These are phyloP conservation scores for Homarus americanus DNA, from an alignment of 1,140 invertebrate species.

Conservation along the genomic window DNA sequence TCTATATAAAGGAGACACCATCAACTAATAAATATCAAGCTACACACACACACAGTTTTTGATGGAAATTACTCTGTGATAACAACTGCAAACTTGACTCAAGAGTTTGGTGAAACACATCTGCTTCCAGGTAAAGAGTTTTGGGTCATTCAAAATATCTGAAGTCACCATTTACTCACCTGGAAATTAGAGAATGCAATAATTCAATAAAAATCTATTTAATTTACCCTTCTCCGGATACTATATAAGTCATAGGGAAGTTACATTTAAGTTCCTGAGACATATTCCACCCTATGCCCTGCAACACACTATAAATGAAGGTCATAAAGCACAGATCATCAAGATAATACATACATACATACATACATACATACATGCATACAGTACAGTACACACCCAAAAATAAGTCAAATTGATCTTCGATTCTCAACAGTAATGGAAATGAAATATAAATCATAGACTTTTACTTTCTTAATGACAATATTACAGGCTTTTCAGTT, in stretches of 20 bases:
- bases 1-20: not conserved
- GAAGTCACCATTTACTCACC: too few relatives aligned
- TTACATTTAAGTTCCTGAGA: conserved; percentile 1
- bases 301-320: not conserved
- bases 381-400: too few relatives aligned
- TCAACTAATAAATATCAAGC: not conserved
- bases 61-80: not conserved
- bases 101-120: not conserved
- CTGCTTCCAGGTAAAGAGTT: not conserved
- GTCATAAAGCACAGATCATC: too few relatives aligned
- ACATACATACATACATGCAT: too few relatives aligned
- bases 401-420: too few relatives aligned
- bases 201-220: not conserved
- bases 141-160: not conserved
- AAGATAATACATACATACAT: too few relatives aligned
- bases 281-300: conserved; percentile 4
- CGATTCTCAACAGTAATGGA: too few relatives aligned
- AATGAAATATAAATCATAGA: too few relatives aligned
- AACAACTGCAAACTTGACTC: too few relatives aligned
- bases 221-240: not conserved
- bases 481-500: too few relatives aligned
- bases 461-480: too few relatives aligned
- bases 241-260: not conserved
- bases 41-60: not conserved
- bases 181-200: not conserved